A percentile compares a stretch with the other conserved stretches of the same genome.
Evolutionary conservation across 2,113 vertebrate species (phyloP).

Genomic region (Rhinolophus ferrumequinum): DNA sequence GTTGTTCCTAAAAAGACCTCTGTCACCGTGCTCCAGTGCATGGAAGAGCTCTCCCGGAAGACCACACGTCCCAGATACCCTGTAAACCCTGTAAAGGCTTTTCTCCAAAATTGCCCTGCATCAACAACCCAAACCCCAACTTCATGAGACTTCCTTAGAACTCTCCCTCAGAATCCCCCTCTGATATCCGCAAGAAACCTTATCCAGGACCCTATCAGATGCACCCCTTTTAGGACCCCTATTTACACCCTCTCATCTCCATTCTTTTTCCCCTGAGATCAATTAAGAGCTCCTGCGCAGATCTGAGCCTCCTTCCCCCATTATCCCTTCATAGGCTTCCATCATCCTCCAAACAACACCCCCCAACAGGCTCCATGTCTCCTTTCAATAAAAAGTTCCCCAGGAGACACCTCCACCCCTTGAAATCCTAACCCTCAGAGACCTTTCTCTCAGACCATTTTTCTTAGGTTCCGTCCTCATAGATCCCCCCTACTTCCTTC

Average conservation of each 20-base stretch:
- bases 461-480: background rate
- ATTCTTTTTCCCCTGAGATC: slow-evolving; percentile 9
- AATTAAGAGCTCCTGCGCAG: background rate
- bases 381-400: background rate
- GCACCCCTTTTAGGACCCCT: background rate
- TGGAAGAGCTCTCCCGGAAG: background rate
- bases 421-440: background rate
- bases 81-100: slow-evolving; percentile 4
- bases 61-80: background rate
- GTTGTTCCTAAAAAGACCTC: background rate
- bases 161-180: background rate
- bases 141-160: background rate
- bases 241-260: background rate
- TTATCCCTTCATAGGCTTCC: background rate
- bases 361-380: background rate
- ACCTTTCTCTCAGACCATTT: background rate
- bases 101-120: background rate
- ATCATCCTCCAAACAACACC: background rate
- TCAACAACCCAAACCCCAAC: background rate
- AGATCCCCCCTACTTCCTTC: background rate
- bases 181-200: background rate
- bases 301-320: background rate
- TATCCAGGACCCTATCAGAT: background rate
- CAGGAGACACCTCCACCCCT: background rate
- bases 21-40: background rate